A percentile compares a stretch with the other conserved stretches of the same genome.
These are phyloP conservation scores for Gorilla gorilla DNA, from an alignment of 2,113 vertebrate species.

Conservation along the genomic window DNA sequence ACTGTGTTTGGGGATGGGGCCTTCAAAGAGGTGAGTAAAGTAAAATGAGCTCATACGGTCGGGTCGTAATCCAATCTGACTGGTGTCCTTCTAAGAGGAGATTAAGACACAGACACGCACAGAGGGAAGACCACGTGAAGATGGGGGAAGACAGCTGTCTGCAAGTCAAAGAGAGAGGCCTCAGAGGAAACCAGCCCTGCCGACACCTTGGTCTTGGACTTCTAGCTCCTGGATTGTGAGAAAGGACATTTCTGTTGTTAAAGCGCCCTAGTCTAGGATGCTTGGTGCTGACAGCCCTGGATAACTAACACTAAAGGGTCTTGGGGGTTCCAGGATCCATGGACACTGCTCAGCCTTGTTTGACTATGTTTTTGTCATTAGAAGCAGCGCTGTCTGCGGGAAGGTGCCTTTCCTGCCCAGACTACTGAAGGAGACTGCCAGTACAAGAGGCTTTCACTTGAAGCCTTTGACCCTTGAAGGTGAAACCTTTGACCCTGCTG, in stretches of 20 bases:
- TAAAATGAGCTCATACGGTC: fast-evolving
- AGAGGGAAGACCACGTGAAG: neutral
- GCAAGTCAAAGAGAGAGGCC: too few relatives aligned
- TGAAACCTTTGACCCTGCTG: neutral
- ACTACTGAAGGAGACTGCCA: neutral
- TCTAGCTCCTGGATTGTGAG: neutral
- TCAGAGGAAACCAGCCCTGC: neutral
- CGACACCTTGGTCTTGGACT: neutral
- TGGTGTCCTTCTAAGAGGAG: neutral
- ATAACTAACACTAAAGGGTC: neutral
- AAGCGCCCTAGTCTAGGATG: neutral
- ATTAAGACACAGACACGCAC: fast-evolving
- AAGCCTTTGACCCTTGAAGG: too few relatives aligned
- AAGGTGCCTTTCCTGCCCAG: neutral
- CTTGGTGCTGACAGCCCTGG: neutral
- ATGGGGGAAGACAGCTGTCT: fast-evolving
- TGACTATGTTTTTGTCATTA: too few relatives aligned
- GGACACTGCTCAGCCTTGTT: neutral
- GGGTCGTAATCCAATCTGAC: too few relatives aligned
- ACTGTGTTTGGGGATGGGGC: neutral
- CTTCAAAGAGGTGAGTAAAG: neutral
- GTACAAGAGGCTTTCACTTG: fast-evolving
- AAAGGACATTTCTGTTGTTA: neutral
- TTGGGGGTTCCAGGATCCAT: fast-evolving
- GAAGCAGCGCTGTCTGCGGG: neutral